Evolutionary conservation across 2,888 invertebrate species (phyloP), one percentile per base, ranked within the genome.

Genomic region (Machimus atricapillus): DNA sequence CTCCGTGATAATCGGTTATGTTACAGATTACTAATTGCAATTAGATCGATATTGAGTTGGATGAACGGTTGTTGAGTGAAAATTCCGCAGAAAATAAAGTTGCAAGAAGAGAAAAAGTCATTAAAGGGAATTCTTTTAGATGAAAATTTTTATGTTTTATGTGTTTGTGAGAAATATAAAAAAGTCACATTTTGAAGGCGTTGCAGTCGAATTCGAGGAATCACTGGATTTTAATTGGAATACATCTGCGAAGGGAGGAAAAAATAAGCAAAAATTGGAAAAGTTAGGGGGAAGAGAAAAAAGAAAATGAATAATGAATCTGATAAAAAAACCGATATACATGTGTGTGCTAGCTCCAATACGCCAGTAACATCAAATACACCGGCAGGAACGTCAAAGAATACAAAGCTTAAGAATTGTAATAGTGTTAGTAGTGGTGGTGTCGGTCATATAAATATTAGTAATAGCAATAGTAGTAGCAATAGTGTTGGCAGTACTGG

Each of bases 281-380:
- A 87, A 87, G 87, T 74, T 87, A 89, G 88, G 86, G 86, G 88
- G 85, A 89, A 88, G 87, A 74, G 74, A 74, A 74, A 85, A 74
- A 85, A 85, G 85, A 90, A 90, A 90, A 90, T 90, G 90, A 92
- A 92, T 92, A 92, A 92, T 92, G 88, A 91, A 90, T 90, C 89
- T 89, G 89, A 90, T 89, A 92, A 92, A 90, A 91, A 90, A 90
- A 91, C 90, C 91, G 91, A 91, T 90, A 90, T 91, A 89, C 92
- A 90, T 90, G 91, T 91, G 91, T 89, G 91, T 87, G 85, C 86
- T 86, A 87, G 58, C 73, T 82, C 89, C 90, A 90, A 90, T 89
- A 90, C 89, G 88, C 66, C 90, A 87, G 87, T 87, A 88, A 85
- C 87, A 37, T 76, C 89, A 77, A 78, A 58, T 56, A 56, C 86